Evolutionary conservation across 2,113 vertebrate genomes (phyloP), one percentile per base, ranked within the genome.

Genomic region (Dipodomys stephensi): DNA sequence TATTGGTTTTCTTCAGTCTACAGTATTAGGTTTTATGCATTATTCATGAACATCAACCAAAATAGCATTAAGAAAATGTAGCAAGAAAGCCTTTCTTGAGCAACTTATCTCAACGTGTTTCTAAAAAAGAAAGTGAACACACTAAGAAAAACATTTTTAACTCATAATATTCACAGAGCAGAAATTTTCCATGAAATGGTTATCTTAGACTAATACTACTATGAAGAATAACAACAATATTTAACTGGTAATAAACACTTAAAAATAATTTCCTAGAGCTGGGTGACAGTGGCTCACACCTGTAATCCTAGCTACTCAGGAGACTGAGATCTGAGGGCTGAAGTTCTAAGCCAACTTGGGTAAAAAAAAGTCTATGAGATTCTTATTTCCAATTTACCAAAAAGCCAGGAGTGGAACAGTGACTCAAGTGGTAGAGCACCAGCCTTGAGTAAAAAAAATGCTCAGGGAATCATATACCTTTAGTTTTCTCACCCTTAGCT

Each of bases 21-120:
- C 46, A 49, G 27, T 84, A 87, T 30, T 85, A 76, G 68, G 86
- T 93, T 85, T 71, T 78, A 94, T 88, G 81, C 71, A 97, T 90
- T 93, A 96, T 94, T 92, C 88, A 97, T 92, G 65, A 10, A 60
- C 76, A 95, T 95, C 68, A 87, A 92, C 89, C 46, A 88, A 95
- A 96, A 96, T 74, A 91, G 91, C 49, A 87, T 76, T 74, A 90
- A 88, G 67, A 91, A 95, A 96, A 84, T n/a, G 27, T 32, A 81
- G 57, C 83, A 94, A 90, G 69, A 95, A 92, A 91, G 90, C 27
- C 28, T 94, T 88, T 86, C 71, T 93, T 78, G 28, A 92, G 88
- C 79, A 94, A 81, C 60, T 86, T 53, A 95, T 93, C 91, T 95
- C 80, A 78, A 86, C 79, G 88, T 62, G 68, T 79, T 96, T 93